A percentile compares a stretch with the other conserved stretches of the same genome.
Conservation (phyloP, 2,113 vertebrate genomes). For the Myiozetetes cayanensis region DNA sequence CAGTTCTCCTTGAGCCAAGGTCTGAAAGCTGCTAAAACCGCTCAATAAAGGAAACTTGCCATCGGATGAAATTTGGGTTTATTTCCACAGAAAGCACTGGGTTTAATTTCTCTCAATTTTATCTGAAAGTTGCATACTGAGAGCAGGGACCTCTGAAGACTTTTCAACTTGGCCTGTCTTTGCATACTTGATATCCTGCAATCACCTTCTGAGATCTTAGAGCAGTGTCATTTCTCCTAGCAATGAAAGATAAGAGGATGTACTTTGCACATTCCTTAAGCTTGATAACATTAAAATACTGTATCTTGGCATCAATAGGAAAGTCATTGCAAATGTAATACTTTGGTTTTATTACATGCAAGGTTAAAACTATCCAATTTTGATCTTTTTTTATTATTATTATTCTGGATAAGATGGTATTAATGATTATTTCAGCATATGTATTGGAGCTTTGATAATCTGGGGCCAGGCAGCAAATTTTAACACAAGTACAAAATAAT, state of each 20-base stretch:
- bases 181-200: background rate
- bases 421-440: background rate
- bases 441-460: background rate
- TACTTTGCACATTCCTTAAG: conserved; percentile 15
- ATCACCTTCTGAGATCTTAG: conserved; percentile 5
- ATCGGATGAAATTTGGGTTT: conserved; percentile 15
- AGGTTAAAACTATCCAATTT: background rate
- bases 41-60: background rate
- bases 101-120: conserved; percentile 32
- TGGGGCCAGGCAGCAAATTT: background rate
- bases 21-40: conserved; percentile 18
- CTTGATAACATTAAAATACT: conserved; percentile 26
- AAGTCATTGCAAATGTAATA: background rate
- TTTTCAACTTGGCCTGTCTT: conserved; percentile 7
- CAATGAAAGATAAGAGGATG: conserved; percentile 38
- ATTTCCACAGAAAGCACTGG: background rate
- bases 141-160: conserved; percentile 4
- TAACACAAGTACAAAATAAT: background rate
- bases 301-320: conserved; percentile 1
- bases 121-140: conserved; percentile 18
- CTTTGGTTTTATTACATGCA: background rate
- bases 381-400: background rate
- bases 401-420: background rate
- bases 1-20: conserved; percentile 41
- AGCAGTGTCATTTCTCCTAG: background rate